phyloP scores from a whole-genome alignment of 2,113 vertebrate species.

The Eubucco bourcierii region DNA sequence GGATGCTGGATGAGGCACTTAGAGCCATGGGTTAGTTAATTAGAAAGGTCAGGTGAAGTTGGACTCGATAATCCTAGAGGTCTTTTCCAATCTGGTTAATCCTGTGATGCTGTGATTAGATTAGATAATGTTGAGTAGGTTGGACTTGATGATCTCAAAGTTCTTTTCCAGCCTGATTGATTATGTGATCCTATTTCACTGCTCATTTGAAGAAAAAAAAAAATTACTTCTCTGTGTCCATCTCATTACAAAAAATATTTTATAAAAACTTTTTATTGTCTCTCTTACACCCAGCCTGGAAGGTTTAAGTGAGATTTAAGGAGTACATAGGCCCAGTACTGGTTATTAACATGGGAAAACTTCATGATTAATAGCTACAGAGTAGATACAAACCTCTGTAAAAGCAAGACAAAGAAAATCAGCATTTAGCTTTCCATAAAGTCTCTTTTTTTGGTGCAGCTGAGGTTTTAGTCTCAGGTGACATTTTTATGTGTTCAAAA shows the following conservation, averaged over 20 bases:
- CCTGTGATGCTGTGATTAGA: too few relatives aligned
- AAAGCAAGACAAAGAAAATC: neutral
- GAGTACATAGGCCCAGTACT: neutral
- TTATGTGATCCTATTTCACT: neutral
- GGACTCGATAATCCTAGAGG: too few relatives aligned
- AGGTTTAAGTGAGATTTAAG: constrained; percentile 10
- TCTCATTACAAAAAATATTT: neutral
- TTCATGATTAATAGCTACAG: neutral
- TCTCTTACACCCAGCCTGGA: neutral
- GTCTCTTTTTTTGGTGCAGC: neutral
- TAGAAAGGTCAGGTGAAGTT: too few relatives aligned
- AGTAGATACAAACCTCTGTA: neutral
- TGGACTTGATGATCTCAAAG: too few relatives aligned
- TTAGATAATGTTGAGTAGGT: too few relatives aligned
- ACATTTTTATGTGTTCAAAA: too few relatives aligned
- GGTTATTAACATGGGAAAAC: neutral
- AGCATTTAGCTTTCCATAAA: neutral
- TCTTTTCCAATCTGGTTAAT: too few relatives aligned
- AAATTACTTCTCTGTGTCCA: neutral
- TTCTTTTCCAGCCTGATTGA: too few relatives aligned
- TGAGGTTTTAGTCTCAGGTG: too few relatives aligned
- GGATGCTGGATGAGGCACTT: too few relatives aligned
- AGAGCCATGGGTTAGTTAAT: too few relatives aligned
- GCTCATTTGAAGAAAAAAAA: constrained; percentile 17
- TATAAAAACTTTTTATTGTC: neutral